Conservation (phyloP, 2,797 vertebrate species). For the Manis crassicaudata region DNA sequence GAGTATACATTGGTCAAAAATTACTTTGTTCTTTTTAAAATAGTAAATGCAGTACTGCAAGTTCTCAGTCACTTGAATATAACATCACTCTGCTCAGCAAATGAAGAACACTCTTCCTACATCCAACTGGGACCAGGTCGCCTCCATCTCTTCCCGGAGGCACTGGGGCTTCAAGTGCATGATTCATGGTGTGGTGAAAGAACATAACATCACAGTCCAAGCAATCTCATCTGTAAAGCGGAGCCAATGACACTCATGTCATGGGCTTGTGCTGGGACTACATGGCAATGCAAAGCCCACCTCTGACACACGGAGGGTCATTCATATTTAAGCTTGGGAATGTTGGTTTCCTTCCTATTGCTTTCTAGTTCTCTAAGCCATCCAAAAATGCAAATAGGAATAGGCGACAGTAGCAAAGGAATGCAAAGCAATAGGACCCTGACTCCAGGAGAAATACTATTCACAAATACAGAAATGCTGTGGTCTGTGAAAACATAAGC, state of each 20-base stretch:
- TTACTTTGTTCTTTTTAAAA: not conserved
- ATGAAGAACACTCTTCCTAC: not conserved
- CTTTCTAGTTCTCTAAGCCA: not conserved
- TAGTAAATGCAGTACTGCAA: not conserved
- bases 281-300: not conserved
- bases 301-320: not conserved
- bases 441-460: not conserved
- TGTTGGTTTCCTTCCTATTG: not conserved
- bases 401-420: not conserved
- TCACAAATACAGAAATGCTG: not conserved
- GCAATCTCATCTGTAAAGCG: not conserved
- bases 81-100: not conserved
- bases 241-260: accelerated
- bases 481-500: not conserved
- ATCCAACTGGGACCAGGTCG: not conserved
- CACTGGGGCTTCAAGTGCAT: not conserved
- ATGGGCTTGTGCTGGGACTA: not conserved
- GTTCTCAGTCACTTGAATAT: not conserved
- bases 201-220: not conserved
- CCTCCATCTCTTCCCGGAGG: not conserved
- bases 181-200: not conserved
- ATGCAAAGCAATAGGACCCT: not conserved
- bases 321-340: not conserved
- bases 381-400: not conserved
- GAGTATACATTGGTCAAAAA: not conserved